These are phyloP conservation scores for Sapajus apella DNA, from an alignment of 2,113 vertebrate genomes.

Conservation along the genomic window DNA sequence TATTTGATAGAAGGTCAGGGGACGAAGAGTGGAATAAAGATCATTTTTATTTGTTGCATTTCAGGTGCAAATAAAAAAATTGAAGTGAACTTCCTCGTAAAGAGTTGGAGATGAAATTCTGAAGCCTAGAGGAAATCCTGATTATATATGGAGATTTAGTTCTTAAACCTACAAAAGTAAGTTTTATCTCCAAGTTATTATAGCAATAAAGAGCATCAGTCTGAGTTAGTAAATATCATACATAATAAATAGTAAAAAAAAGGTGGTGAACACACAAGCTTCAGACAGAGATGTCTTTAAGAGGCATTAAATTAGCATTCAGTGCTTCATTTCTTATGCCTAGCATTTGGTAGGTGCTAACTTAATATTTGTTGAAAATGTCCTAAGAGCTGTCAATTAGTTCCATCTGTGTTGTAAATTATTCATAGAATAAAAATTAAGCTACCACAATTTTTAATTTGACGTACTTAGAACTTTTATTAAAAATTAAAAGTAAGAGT, in stretches of 20 bases:
- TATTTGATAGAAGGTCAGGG: not conserved
- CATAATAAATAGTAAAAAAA: not conserved
- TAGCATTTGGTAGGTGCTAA: not conserved
- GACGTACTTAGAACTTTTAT: not conserved
- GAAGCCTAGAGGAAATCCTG: not conserved
- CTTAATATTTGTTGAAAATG: not conserved
- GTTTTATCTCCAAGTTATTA: not conserved
- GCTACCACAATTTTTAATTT: not conserved
- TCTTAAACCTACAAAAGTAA: not conserved
- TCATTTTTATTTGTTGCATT: not conserved
- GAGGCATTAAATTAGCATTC: not conserved
- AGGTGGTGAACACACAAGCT: not conserved
- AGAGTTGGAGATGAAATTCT: not conserved
- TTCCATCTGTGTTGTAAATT: not conserved
- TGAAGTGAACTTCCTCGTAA: not conserved
- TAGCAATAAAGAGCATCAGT: not conserved
- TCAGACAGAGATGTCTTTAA: not conserved
- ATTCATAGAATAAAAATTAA: constrained; percentile 51
- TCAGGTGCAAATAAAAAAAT: not conserved
- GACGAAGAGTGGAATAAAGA: not conserved
- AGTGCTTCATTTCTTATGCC: too few relatives aligned
- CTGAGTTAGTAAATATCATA: not conserved
- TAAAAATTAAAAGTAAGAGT: not conserved
- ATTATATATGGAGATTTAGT: not conserved
- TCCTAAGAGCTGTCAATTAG: not conserved